A percentile compares a stretch with the other conserved stretches of the same genome.
phyloP scores from a whole-genome alignment of 2,113 vertebrate species.

The Aptenodytes forsteri region DNA sequence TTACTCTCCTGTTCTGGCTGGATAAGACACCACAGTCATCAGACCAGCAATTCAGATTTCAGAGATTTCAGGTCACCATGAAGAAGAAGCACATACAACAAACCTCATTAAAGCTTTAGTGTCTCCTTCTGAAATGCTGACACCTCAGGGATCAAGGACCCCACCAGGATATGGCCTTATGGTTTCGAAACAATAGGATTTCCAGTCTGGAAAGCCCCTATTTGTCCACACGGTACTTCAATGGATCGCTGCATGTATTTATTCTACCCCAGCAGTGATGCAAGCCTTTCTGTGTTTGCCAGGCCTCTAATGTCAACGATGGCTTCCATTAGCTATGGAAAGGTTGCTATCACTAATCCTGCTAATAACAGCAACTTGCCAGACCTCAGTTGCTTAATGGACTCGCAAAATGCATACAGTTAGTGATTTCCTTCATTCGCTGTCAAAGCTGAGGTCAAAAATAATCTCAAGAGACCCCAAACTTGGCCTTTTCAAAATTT shows the following conservation, averaged over 20 bases:
- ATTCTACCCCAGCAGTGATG: neutral
- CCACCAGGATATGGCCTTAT: neutral
- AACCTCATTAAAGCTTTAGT: neutral
- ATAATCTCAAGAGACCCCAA: constrained; percentile 7
- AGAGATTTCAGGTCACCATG: neutral
- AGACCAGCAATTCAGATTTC: neutral
- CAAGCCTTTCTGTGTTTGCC: neutral
- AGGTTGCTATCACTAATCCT: neutral
- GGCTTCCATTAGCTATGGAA: neutral
- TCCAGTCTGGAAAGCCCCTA: neutral
- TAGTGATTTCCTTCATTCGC: constrained; percentile 16
- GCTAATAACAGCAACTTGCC: neutral
- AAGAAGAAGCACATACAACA: neutral
- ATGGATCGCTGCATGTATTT: neutral
- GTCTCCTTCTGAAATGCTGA: neutral
- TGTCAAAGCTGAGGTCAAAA: constrained; percentile 66
- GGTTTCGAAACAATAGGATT: neutral
- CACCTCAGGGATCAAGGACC: neutral
- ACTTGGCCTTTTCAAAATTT: constrained; percentile 60
- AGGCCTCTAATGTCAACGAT: neutral
- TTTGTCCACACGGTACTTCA: neutral
- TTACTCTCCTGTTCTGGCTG: neutral
- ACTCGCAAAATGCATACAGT: neutral
- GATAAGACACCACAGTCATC: neutral
- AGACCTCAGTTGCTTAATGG: constrained; percentile 36